Evolutionary conservation across 2,797 vertebrate species (phyloP), one percentile per base, ranked within the genome.

Genomic region (Buceros bicornis): DNA sequence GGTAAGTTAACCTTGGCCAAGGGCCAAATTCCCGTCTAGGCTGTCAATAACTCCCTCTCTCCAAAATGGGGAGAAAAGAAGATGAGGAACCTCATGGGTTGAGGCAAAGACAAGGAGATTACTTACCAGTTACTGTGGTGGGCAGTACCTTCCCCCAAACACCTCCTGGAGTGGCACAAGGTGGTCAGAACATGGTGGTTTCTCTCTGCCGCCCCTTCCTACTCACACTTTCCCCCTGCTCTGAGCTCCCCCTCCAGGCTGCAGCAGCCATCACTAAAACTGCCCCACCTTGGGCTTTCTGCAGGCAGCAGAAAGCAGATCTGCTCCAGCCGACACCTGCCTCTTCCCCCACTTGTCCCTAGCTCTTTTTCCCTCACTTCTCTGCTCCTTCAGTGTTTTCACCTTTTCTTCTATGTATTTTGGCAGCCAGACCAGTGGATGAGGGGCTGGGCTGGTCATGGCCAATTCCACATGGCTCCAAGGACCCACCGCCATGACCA

Each of bases 121-220:
- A 26, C 22, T 77, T 54, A 70, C 4, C 25, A 37, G 3, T 37
- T 48, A 61, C 26, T 16, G 26, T 21, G 10, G 17, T 18, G 13
- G 19, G 40, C 33, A 72, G 45, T 56, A 18, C 16, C 37, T 19
- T 2, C 7, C 2, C 1, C 19, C 22, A 13, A 7, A 2, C 8
- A 2, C 2, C 3, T 26, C 18, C 8, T 3, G 6, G 28, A 66
- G 18, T 3, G 1, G 45, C 37, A 33, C 0, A 0, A 14, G 7
- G 40, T 17, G 18, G 12, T 24, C 26, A 60, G 20, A 51, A 74
- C 3, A 26, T 8, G 17, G 29, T 4, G 2, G 18, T 19, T 67
- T 5, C 29, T 61, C 60, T 50, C 60, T 53, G 29, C 26, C 0
- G 1, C 47, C 35, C 18, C 51, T 70, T 58, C 57, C n/a, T 0